phyloP scores from a whole-genome alignment of 2,888 invertebrate species.

The Coelopa pilipes region DNA sequence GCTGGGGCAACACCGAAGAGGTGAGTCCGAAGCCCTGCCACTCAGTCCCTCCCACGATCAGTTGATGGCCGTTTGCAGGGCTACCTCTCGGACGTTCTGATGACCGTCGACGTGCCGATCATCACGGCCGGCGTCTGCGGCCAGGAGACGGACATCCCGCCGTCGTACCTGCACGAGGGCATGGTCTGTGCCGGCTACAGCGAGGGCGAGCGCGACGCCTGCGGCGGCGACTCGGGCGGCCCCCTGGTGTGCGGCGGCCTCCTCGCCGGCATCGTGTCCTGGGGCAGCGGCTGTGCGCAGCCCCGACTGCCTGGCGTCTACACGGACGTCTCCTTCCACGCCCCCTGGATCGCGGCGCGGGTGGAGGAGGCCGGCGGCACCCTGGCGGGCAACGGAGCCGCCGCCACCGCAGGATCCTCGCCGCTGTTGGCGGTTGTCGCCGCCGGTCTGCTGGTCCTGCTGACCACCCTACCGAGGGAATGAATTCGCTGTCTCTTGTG shows the following conservation, averaged over 20 bases:
- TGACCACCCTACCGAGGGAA: too few species aligned
- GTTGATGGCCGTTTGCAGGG: too few species aligned
- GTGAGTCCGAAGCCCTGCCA: too few species aligned
- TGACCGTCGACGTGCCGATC: conserved; percentile 70
- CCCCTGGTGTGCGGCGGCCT: conserved; percentile 58
- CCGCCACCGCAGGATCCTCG: too few species aligned
- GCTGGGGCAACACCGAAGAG: conserved; percentile 65
- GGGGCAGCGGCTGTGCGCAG: conserved; percentile 69
- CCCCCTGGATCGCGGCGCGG: conserved; percentile 67
- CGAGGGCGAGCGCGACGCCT: conserved; percentile 70
- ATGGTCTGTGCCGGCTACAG: conserved; percentile 74
- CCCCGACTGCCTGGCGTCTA: conserved; percentile 69
- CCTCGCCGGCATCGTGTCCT: conserved; percentile 68
- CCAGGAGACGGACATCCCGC: too few species aligned
- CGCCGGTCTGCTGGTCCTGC: too few species aligned
- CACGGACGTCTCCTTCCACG: conserved; percentile 63
- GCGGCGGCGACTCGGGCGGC: conserved; percentile 67
- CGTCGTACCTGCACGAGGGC: conserved; percentile 64
- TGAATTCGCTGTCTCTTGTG: too few species aligned
- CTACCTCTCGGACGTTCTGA: too few species aligned
- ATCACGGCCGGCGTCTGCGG: conserved; percentile 69
- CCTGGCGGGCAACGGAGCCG: too few species aligned
- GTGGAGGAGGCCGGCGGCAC: too few species aligned
- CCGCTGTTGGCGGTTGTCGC: too few species aligned
- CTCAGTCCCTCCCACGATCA: too few species aligned